Percentiles rank a stretch among this genome's conserved stretches.
These are phyloP conservation scores for Cryptophagus acutangulus DNA, from an alignment of 2,888 invertebrate species.

Conservation along the genomic window DNA sequence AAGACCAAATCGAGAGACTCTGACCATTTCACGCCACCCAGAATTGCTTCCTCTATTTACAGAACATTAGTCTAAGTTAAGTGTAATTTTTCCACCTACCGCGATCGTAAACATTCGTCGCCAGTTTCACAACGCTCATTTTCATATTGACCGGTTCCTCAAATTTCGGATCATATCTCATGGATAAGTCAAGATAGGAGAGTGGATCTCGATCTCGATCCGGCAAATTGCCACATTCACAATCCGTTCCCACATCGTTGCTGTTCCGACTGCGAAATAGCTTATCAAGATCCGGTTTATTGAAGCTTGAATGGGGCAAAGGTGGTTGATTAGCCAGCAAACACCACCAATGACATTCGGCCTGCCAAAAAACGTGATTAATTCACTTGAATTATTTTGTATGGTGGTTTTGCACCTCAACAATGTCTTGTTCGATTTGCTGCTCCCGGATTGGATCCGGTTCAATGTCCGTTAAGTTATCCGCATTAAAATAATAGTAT, in stretches of 20 bases:
- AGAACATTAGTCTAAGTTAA: not conserved
- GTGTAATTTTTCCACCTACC: conserved; percentile 49
- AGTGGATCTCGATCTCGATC: conserved; percentile 44
- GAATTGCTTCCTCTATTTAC: conserved; percentile 71
- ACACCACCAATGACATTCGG: conserved; percentile 33
- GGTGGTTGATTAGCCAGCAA: no score
- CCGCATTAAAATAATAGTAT: conserved; percentile 65
- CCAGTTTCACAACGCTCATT: conserved; percentile 85
- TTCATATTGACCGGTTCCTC: conserved; percentile 68
- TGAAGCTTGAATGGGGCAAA: no score
- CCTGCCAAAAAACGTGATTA: conserved; percentile 18
- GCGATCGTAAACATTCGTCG: conserved; percentile 88
- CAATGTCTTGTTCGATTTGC: conserved; percentile 27
- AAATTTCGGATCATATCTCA: conserved; percentile 67
- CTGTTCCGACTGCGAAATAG: conserved; percentile 21
- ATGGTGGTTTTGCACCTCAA: conserved; percentile 21
- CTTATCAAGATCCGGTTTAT: conserved; percentile 16
- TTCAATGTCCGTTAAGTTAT: conserved; percentile 55
- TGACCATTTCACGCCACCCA: conserved; percentile 93
- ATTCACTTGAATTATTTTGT: no score
- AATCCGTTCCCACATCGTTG: conserved; percentile 18
- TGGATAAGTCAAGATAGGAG: conserved; percentile 50
- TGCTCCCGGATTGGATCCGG: conserved; percentile 22
- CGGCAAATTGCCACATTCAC: conserved; percentile 26
- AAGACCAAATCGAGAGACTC: conserved; percentile 86